These are phyloP conservation scores for Gymnocypris eckloni DNA, from an alignment of 2,797 vertebrate genomes.

Conservation along the genomic window DNA sequence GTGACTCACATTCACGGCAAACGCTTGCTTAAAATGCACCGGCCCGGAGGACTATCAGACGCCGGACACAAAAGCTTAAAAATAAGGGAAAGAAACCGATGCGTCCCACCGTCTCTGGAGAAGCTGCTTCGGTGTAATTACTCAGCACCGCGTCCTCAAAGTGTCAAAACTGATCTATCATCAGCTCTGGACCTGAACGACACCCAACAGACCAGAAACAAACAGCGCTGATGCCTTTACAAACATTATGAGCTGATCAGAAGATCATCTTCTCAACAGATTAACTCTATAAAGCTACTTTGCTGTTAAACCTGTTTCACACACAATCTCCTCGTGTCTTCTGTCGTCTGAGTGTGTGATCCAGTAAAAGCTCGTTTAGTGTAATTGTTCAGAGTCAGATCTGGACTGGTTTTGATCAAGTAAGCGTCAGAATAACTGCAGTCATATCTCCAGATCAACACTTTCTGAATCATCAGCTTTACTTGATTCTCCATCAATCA, in stretches of 20 bases:
- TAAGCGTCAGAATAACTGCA: no score
- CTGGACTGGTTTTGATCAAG: no score
- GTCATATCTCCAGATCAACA: no score
- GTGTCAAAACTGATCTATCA: constrained; percentile 55
- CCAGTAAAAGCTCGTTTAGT: no score
- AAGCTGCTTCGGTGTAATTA: constrained; percentile 18
- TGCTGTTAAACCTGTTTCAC: no score
- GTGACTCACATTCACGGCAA: not conserved
- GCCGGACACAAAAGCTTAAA: not conserved
- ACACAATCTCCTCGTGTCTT: no score
- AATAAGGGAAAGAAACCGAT: not conserved
- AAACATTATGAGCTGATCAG: not conserved
- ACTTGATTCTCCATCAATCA: no score
- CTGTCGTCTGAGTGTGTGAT: no score
- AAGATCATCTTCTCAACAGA: not conserved
- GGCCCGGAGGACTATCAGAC: not conserved
- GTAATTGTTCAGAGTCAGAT: no score
- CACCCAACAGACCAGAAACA: constrained; percentile 22
- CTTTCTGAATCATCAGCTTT: no score
- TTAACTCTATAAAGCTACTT: not conserved
- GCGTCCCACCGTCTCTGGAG: not conserved
- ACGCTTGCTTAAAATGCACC: not conserved
- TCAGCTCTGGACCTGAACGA: constrained; percentile 26
- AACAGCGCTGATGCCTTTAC: not conserved
- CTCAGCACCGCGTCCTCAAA: constrained; percentile 41